Evolutionary conservation across 2,888 invertebrate species (phyloP).

Genomic region (Palloptera scutellata): DNA sequence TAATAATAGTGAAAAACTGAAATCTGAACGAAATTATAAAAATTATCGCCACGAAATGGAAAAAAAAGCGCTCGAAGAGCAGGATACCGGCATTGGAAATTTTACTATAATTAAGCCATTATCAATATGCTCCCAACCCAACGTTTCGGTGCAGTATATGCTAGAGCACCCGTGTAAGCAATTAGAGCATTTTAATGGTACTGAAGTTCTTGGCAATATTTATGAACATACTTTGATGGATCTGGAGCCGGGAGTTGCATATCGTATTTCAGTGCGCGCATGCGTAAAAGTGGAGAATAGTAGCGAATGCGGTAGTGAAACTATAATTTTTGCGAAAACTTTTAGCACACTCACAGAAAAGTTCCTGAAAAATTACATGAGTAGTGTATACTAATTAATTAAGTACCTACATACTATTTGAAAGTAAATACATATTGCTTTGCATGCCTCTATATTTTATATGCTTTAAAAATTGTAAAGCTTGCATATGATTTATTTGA

Average conservation of each 20-base stretch:
- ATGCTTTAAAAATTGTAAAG: no score
- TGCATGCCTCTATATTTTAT: no score
- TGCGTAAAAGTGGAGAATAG: slow-evolving; percentile 53
- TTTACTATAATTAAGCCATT: slow-evolving; percentile 39
- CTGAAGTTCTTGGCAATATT: slow-evolving; percentile 40
- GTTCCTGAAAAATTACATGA: slow-evolving; percentile 19
- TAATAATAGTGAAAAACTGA: slow-evolving; percentile 7
- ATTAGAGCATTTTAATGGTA: slow-evolving; percentile 41
- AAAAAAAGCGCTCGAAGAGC: slow-evolving; percentile 34
- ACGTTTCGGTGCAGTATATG: slow-evolving; percentile 41
- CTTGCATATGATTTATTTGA: no score
- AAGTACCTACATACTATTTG: no score
- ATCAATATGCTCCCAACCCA: slow-evolving; percentile 40
- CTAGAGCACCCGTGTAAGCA: slow-evolving; percentile 47
- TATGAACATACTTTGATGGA: slow-evolving; percentile 44
- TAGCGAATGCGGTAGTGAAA: slow-evolving; percentile 49
- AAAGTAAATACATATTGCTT: no score
- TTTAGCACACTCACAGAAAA: slow-evolving; percentile 41
- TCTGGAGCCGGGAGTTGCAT: slow-evolving; percentile 43
- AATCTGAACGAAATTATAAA: slow-evolving; percentile 19
- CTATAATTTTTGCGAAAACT: slow-evolving; percentile 41
- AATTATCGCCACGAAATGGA: slow-evolving; percentile 33
- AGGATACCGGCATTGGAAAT: slow-evolving; percentile 45
- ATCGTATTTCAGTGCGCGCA: slow-evolving; percentile 54
- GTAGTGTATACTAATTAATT: neutral